Conservation (phyloP, 2,113 vertebrate species). For the Trematomus loennbergii region DNA sequence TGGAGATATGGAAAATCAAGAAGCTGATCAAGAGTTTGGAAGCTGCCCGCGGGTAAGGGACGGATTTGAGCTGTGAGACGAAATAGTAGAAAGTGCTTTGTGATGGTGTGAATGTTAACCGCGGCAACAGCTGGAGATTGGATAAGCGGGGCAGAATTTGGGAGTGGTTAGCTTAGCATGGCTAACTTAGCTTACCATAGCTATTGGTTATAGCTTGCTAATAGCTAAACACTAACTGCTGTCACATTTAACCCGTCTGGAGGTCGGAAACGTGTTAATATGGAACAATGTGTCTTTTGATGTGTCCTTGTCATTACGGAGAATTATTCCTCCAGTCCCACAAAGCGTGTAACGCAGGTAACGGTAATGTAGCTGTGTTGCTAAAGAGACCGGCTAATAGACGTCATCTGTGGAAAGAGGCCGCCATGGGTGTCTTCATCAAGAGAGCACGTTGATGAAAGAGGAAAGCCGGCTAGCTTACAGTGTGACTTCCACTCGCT, state of each 20-base stretch:
- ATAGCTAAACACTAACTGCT: conserved; percentile 29
- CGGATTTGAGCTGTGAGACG: background rate
- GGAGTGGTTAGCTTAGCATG: conserved; percentile 82
- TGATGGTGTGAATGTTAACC: conserved; percentile 29
- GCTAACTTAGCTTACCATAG: conserved; percentile 58
- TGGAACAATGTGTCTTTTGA: background rate
- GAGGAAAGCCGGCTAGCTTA: conserved; percentile 39
- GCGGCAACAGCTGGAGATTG: conserved; percentile 71
- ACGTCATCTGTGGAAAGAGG: conserved; percentile 76
- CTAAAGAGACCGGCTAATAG: conserved; percentile 59
- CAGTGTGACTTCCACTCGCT: conserved; percentile 14
- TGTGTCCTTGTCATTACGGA: background rate
- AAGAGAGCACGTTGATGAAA: conserved; percentile 61
- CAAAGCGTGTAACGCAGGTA: background rate
- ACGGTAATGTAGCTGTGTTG: conserved; percentile 20
- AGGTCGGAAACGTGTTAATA: background rate
- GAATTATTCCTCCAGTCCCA: accelerated
- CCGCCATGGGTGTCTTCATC: conserved; percentile 67
- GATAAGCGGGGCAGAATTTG: conserved; percentile 73
- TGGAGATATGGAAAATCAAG: conserved; percentile 99
- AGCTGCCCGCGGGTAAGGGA: conserved; percentile 92
- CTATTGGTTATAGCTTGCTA: conserved; percentile 53
- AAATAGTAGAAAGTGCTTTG: accelerated
- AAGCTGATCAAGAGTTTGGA: conserved; percentile 99
- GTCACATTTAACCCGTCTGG: background rate